Evolutionary conservation across 2,888 invertebrate genomes (phyloP).

Genomic region (Desoria tigrina): DNA sequence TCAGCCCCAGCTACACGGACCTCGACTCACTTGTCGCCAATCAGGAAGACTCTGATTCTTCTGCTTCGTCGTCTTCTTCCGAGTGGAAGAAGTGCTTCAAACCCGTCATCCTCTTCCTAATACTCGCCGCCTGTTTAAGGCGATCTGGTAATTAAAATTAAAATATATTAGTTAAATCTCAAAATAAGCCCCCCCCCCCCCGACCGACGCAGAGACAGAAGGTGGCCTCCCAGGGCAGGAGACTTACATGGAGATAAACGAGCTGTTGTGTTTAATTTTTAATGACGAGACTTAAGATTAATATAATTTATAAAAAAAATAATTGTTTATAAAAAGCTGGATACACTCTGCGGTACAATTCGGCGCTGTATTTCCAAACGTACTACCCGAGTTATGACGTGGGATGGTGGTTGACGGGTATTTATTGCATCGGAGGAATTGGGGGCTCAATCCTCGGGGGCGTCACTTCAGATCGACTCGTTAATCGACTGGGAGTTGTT

Average conservation of each 20-base stretch:
- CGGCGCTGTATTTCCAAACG: constrained; percentile 81
- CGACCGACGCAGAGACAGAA: too few species aligned
- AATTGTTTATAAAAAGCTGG: constrained; percentile 64
- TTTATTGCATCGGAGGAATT: constrained; percentile 81
- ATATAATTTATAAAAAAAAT: not conserved
- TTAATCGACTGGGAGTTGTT: constrained; percentile 80
- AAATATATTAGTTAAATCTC: too few species aligned
- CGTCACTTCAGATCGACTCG: constrained; percentile 80
- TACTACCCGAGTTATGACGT: constrained; percentile 83
- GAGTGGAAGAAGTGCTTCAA: constrained; percentile 76
- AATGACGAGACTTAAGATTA: not conserved
- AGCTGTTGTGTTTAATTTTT: not conserved
- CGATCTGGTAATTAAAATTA: constrained; percentile 70
- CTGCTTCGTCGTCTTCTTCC: constrained; percentile 59
- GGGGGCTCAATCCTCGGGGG: constrained; percentile 68
- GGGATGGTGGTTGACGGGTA: constrained; percentile 82
- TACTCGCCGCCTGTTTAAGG: constrained; percentile 82
- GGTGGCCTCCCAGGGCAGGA: too few species aligned
- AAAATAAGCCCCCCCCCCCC: too few species aligned
- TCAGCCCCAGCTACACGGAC: constrained; percentile 29
- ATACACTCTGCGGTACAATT: constrained; percentile 88
- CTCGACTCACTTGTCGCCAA: constrained; percentile 55
- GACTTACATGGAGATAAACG: not conserved
- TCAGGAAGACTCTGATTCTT: constrained; percentile 37
- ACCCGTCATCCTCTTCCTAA: constrained; percentile 75